These are phyloP conservation scores for Cryptoleucopteryx plumbea DNA, from an alignment of 2,113 vertebrate species.

Conservation along the genomic window DNA sequence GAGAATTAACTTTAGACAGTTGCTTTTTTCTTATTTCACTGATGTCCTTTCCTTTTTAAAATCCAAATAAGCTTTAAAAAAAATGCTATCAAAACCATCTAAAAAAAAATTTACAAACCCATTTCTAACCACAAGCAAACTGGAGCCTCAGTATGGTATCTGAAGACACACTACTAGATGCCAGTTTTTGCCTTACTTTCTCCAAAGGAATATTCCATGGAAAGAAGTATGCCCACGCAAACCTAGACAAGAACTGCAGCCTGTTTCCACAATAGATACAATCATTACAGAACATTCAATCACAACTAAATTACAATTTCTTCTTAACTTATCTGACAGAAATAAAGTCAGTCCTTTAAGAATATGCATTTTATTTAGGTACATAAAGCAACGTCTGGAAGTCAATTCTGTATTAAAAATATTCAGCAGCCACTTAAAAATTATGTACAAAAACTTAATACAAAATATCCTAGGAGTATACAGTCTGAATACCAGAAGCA, in stretches of 20 bases:
- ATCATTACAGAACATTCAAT: neutral
- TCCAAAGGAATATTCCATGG: neutral
- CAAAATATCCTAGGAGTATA: neutral
- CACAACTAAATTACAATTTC: neutral
- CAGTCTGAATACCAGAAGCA: neutral
- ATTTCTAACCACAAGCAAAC: neutral
- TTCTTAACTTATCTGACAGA: no score
- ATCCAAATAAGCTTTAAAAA: neutral
- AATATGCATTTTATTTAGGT: constrained; percentile 37
- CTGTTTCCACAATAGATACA: neutral
- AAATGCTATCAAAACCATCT: neutral
- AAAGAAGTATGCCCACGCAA: neutral
- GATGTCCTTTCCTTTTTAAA: neutral
- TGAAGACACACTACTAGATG: neutral
- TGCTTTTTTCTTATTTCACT: neutral
- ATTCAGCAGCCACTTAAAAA: neutral
- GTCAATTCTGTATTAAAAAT: constrained; percentile 11
- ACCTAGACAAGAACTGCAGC: neutral
- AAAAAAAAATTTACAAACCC: neutral
- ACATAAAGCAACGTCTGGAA: neutral
- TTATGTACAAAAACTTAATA: neutral
- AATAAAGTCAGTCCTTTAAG: neutral
- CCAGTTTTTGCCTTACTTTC: neutral
- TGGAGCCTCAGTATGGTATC: neutral
- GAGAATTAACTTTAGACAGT: neutral